Conservation (phyloP, 2,888 invertebrate genomes). For the Heliconius ethilla region DNA sequence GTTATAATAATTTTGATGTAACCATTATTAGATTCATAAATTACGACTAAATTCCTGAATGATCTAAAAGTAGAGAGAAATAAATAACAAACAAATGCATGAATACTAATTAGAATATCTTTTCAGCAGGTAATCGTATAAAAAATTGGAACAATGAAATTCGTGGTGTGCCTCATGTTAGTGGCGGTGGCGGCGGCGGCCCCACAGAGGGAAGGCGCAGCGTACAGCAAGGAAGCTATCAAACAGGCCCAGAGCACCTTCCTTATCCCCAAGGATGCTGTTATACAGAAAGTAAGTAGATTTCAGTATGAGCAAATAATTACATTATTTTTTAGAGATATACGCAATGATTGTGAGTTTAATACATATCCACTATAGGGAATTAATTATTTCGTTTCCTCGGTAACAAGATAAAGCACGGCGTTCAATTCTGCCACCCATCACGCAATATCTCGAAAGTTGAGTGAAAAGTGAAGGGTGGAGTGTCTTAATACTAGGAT, state of each 20-base stretch:
- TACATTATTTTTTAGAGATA: too few relatives aligned
- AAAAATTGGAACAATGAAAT: constrained; percentile 58
- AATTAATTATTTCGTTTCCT: too few relatives aligned
- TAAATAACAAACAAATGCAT: neutral
- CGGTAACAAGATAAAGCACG: too few relatives aligned
- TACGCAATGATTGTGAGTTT: too few relatives aligned
- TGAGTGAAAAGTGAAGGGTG: too few relatives aligned
- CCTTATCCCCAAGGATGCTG: constrained; percentile 92
- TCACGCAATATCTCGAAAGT: too few relatives aligned
- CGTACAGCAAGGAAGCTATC: constrained; percentile 93
- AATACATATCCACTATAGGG: too few relatives aligned
- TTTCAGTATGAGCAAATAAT: neutral
- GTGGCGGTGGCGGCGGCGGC: constrained; percentile 80
- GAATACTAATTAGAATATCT: neutral
- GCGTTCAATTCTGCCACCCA: too few relatives aligned
- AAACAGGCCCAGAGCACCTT: constrained; percentile 92
- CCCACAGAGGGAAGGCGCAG: constrained; percentile 90
- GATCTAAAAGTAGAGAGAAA: neutral
- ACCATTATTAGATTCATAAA: too few relatives aligned
- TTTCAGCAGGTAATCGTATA: constrained; percentile 2
- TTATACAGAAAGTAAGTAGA: constrained; percentile 87
- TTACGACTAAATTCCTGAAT: too few relatives aligned
- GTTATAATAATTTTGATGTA: neutral
- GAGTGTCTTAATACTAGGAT: neutral
- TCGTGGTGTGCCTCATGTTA: constrained; percentile 70